phyloP scores from a whole-genome alignment of 2,113 vertebrate genomes.

The Shinisaurus crocodilurus region DNA sequence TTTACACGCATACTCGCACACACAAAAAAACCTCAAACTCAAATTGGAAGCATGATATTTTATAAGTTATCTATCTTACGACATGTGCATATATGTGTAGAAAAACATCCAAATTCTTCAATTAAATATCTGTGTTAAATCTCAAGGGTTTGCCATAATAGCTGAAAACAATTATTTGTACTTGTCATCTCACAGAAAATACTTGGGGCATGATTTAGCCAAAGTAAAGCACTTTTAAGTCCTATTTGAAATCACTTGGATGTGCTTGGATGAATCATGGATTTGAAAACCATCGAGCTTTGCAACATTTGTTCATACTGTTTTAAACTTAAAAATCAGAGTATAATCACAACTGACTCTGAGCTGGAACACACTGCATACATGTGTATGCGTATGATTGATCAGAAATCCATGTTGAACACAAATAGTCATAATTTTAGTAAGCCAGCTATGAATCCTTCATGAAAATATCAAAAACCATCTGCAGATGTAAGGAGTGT shows the following conservation, averaged over 20 bases:
- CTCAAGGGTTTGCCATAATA: not conserved
- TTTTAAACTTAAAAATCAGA: constrained; percentile 21
- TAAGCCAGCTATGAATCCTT: not conserved
- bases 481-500: not conserved
- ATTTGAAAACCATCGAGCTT: not conserved
- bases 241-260: not conserved
- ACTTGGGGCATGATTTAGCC: not conserved
- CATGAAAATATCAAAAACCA: not conserved
- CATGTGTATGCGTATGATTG: not conserved
- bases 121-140: not conserved
- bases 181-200: not conserved
- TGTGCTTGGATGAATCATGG: not conserved
- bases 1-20: no score
- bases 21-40: no score
- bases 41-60: no score
- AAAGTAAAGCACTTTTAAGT: not conserved
- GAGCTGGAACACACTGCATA: not conserved
- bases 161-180: not conserved
- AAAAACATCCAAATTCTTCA: not conserved
- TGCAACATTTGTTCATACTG: not conserved
- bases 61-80: not conserved
- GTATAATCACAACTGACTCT: not conserved
- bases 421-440: not conserved
- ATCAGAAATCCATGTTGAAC: not conserved
- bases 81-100: not conserved